Base-by-base conservation (phyloP, 2,113 vertebrate genomes). In the Oenanthe melanoleuca region DNA sequence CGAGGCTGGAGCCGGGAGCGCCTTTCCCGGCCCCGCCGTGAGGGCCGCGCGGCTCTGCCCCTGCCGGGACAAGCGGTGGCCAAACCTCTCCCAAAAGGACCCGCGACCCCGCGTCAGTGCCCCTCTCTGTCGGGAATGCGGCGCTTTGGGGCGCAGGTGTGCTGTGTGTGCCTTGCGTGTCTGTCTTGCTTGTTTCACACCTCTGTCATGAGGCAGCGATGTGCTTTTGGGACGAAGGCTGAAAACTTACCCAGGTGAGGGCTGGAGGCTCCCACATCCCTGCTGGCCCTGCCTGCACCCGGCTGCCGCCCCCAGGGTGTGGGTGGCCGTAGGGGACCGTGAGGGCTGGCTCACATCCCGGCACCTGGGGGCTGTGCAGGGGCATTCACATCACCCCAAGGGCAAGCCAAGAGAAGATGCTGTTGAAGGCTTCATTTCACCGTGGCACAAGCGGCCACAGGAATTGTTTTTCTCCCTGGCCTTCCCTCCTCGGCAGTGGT, bases 351-450 rank as follows among this genome's bases (percentile, higher is more conserved):
- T 25, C 10, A 0, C 8, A 1, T 6, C 40, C 21, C 1, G 8
- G 31, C 14, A 0, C 37, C 2, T 2, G 8, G 2, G 8, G 10
- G 12, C 15, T 6, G 11, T 3, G 1, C 20, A 9, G 37, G 31
- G 14, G 6, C 2, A 1, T 1, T 37, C 4, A 0, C 1, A 5
- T 1, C n/a, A 0, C 12, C 5, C 9, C 1, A 0, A 1, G 42
- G 53, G 5, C 23, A 8, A 44, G 38, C 21, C 1, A 8, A 3
- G 50, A 26, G 53, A 20, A 50, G 42, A 8, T 40, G 40, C 45
- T 37, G 11, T 2, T 9, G 29, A 12, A 37, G 10, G 8, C 9
- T 56, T 28, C 1, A 0, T 3, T 34, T 8, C 29, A 2, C 3
- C 1, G 2, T 12, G 23, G 37, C 14, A 3, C 3, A 3, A 31